A percentile compares a stretch with the other conserved stretches of the same genome.
phyloP scores from a whole-genome alignment of 2,113 vertebrate genomes.

The Thunnus maccoyii region DNA sequence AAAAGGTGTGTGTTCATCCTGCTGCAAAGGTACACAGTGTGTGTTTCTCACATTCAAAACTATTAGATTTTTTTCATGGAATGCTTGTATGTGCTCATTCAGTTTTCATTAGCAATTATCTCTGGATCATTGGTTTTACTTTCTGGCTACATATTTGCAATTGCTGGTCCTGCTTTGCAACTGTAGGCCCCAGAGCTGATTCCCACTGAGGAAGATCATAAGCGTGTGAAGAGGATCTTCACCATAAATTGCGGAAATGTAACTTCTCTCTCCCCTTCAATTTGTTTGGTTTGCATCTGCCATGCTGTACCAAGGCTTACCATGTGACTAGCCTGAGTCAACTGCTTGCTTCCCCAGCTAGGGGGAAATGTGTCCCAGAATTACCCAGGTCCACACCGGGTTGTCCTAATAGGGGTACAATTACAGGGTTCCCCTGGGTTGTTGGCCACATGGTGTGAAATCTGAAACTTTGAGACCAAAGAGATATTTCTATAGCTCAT shows the following conservation, averaged over 20 bases:
- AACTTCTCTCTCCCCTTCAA: slow-evolving; percentile 72
- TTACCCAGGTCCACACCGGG: neutral
- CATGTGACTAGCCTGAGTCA: slow-evolving; percentile 6
- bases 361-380: slow-evolving; percentile 21
- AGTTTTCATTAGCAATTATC: neutral
- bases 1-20: slow-evolving; percentile 76
- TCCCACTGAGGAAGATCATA: slow-evolving; percentile 89
- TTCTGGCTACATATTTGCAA: slow-evolving; percentile 26
- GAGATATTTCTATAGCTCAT: neutral
- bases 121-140: slow-evolving; percentile 7
- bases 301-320: slow-evolving; percentile 11
- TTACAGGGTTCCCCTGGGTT: slow-evolving; percentile 11
- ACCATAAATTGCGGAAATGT: slow-evolving; percentile 81
- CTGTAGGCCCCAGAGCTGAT: slow-evolving; percentile 85
- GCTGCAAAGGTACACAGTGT: slow-evolving; percentile 36
- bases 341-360: slow-evolving; percentile 7
- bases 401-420: slow-evolving; percentile 2
- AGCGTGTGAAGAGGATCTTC: slow-evolving; percentile 92
- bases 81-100: neutral
- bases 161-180: slow-evolving; percentile 78
- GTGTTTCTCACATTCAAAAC: slow-evolving; percentile 31
- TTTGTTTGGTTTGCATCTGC: slow-evolving; percentile 51
- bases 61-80: neutral
- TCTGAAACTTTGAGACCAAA: slow-evolving; percentile 16
- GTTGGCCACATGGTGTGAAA: slow-evolving; percentile 18